Evolutionary conservation across 2,888 invertebrate species (phyloP), one percentile per base, ranked within the genome.

Genomic region (Drosophila mercatorum): DNA sequence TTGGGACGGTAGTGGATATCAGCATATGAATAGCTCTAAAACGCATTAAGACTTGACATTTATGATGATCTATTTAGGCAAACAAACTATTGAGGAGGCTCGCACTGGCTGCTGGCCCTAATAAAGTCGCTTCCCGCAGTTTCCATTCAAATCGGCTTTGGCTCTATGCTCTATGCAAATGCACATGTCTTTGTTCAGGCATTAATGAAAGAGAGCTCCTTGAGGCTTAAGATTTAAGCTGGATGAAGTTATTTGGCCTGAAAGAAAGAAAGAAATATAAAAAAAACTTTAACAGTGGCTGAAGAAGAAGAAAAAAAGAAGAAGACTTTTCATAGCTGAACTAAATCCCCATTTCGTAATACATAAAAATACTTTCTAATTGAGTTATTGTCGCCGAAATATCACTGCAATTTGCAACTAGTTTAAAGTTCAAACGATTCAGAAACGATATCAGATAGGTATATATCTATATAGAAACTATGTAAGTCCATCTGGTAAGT

Each of bases 11-110:
- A 72, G 81, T 70, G 81, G 40, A 68, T 65, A 83, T 83, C 83
- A 75, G 63, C 82, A 82, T 87, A 78, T 84, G 70, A 85, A 83
- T 75, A 44, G 72, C 59, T 67, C 63, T 73, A 77, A 75, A 60
- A 44, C 67, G 74, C 87, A 82, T 78, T 80, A 75, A 86, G 64
- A 73, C 71, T 71, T 69, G 83, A 83, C 89, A 73, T 86, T 83
- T 86, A 83, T 88, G 89, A 81, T 86, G 83, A 83, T 83, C 83
- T 83, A 83, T 83, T 88, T 88, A 83, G 61, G 75, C 78, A 78
- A 74, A 78, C 78, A 78, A 75, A 79, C 78, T 78, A 75, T 75
- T 62, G 44, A 53, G 52, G 66, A 17, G 49, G 43, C 46, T 49
- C 63, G 46, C 43, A 63, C 46, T 47, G 61, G 41, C 62, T 78